These are phyloP conservation scores for Darevskia mixta DNA, from an alignment of 2,797 vertebrate genomes.

Conservation along the genomic window DNA sequence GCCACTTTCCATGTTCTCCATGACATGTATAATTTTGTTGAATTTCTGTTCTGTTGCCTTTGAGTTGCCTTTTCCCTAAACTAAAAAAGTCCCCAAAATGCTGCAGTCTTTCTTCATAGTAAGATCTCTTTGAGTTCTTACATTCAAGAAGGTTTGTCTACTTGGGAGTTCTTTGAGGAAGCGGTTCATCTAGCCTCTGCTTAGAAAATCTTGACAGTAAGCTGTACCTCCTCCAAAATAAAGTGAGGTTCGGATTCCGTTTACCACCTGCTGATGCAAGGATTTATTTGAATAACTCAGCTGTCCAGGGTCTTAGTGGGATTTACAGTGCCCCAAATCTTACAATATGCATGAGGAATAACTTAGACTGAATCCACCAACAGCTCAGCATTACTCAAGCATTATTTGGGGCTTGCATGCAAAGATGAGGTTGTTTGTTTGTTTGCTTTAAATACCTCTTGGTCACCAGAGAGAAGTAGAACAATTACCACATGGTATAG, in stretches of 20 bases:
- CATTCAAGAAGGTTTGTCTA: slow-evolving; percentile 21
- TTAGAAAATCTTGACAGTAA: slow-evolving; percentile 60
- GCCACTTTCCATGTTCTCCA: background rate
- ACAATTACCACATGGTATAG: background rate
- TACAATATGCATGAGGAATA: slow-evolving; percentile 34
- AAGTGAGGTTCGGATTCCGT: slow-evolving; percentile 33
- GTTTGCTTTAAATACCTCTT: background rate
- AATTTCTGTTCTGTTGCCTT: no score
- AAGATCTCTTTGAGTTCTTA: background rate
- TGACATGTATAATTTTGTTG: no score
- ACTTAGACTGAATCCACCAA: slow-evolving; percentile 49
- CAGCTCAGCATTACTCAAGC: background rate
- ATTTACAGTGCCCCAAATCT: slow-evolving; percentile 55
- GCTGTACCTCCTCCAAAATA: slow-evolving; percentile 40
- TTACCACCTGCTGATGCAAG: slow-evolving; percentile 54
- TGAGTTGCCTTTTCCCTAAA: no score
- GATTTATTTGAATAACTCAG: slow-evolving; percentile 66
- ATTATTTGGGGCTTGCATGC: slow-evolving; percentile 36
- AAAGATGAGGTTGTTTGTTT: background rate
- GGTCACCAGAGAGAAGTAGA: background rate
- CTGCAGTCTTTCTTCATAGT: background rate
- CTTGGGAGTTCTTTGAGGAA: slow-evolving; percentile 18
- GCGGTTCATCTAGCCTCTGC: background rate
- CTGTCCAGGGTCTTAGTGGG: slow-evolving; percentile 53
- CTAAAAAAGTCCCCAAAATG: background rate